Evolutionary conservation across 2,113 vertebrate species (phyloP).

Genomic region (Scomber colias): DNA sequence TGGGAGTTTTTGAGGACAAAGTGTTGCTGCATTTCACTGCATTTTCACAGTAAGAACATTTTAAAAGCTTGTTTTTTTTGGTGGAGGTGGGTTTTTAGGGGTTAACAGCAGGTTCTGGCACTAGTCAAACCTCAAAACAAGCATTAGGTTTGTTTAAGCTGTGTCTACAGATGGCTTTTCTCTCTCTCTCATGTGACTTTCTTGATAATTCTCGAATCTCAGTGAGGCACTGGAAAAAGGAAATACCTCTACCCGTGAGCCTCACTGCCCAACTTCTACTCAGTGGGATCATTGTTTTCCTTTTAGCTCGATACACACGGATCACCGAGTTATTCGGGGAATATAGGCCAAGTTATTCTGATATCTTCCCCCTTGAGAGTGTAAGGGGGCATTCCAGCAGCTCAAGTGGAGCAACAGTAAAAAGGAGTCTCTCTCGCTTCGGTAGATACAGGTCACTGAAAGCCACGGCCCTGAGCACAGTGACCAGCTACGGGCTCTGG

Average conservation of each 20-base stretch:
- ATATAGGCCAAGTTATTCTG: slow-evolving; percentile 77
- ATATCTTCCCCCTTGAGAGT: slow-evolving; percentile 60
- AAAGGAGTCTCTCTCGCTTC: slow-evolving; percentile 46
- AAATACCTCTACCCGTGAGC: slow-evolving; percentile 23
- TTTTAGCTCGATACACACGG: slow-evolving; percentile 50
- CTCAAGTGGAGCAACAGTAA: slow-evolving; percentile 64
- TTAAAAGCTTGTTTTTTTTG: not conserved
- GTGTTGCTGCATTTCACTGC: not conserved
- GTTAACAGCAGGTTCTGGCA: not conserved
- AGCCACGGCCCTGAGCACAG: slow-evolving; percentile 36
- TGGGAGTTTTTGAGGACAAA: slow-evolving; percentile 13
- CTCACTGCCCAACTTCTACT: slow-evolving; percentile 5
- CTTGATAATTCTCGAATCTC: not conserved
- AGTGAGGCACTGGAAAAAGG: slow-evolving; percentile 15
- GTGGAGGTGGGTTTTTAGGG: not conserved
- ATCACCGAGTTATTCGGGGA: slow-evolving; percentile 67
- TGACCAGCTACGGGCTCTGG: slow-evolving; percentile 22
- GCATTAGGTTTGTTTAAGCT: not conserved
- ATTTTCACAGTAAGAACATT: not conserved
- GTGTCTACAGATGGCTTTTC: not conserved
- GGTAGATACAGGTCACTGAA: slow-evolving; percentile 59
- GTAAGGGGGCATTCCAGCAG: slow-evolving; percentile 66
- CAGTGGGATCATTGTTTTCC: slow-evolving; percentile 62
- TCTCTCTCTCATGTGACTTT: not conserved
- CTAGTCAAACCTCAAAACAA: not conserved